Evolutionary conservation across 2,888 invertebrate species (phyloP), one percentile per base, ranked within the genome.

Genomic region (Apamea anceps): DNA sequence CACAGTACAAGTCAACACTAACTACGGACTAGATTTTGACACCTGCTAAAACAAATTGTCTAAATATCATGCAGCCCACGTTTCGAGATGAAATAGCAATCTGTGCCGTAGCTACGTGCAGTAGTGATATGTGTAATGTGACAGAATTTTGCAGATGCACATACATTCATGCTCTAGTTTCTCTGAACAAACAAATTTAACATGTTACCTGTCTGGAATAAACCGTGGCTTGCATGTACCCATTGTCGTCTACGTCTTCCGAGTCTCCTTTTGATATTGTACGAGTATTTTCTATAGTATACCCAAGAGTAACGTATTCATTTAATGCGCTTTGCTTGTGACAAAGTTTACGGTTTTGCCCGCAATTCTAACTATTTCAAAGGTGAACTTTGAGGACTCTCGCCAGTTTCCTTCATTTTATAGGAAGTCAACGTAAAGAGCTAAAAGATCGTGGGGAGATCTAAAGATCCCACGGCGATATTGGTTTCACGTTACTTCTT

Each of bases 41-140:
- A 5, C 3, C 12, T 28, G 48, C 45, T 28, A 42, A 79, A 62
- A 78, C 60, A 42, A 21, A 48, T 18, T 32, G 18, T 32, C 66
- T 37, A 21, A 28, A 79, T 71, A 63, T 42, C 8, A 81, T 67
- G 54, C 54, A 32, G 60, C 21, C 25, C 72, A 71, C 37, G 25
- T 81, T 80, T 67, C 5, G 25, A 75, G 12, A 65, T 70, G 68
- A 68, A 81, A 81, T 21, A 68, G 37, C 48, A 65, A 70, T 51
- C 57, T 51, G 65, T 32, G 28, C n/a, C 60, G 42, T 60, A 60
- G 51, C n/a, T 60, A 67, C 15, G 62, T 83, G 28, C 25, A 28
- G 18, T 68, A 66, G 12, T 57, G 8, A 25, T 45, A 51, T 63
- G 5, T 32, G 25, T 25, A 25, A 62, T n/a, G 45, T 62, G 66